Percentiles rank a stretch among this genome's conserved stretches.
Evolutionary conservation across 2,888 invertebrate genomes (phyloP).

Genomic region (Drosophila fungiperda): DNA sequence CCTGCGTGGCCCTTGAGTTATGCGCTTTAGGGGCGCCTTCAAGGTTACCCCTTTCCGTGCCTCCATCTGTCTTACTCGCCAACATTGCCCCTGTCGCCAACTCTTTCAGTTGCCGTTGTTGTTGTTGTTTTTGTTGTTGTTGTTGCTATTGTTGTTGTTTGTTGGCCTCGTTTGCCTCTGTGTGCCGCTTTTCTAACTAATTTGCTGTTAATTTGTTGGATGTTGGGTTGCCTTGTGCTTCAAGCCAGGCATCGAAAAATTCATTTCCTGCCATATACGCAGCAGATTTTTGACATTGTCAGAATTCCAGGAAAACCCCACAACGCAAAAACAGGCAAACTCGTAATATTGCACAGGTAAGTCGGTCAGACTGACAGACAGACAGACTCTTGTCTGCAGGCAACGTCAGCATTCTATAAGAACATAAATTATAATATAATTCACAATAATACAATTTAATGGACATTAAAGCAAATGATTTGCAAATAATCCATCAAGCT

Average conservation of each 20-base stretch:
- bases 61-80: neutral
- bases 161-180: constrained; percentile 1
- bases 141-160: neutral
- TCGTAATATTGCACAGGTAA: constrained; percentile 22
- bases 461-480: neutral
- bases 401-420: constrained; percentile 42
- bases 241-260: constrained; percentile 13
- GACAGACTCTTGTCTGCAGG: constrained; percentile 10
- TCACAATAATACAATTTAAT: neutral
- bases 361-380: constrained; percentile 2
- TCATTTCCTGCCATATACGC: constrained; percentile 47
- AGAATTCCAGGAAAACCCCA: constrained; percentile 74
- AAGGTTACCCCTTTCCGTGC: constrained; percentile 57
- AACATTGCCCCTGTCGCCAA: constrained; percentile 5
- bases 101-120: neutral
- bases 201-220: constrained; percentile 69
- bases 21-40: constrained; percentile 75
- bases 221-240: constrained; percentile 31
- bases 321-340: constrained; percentile 13
- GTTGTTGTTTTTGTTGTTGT: neutral
- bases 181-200: constrained; percentile 66
- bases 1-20: constrained; percentile 59
- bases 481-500: neutral
- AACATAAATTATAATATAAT: constrained; percentile 3
- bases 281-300: constrained; percentile 50